These are phyloP conservation scores for Corvus moneduloides DNA, from an alignment of 2,113 vertebrate genomes.

Conservation along the genomic window DNA sequence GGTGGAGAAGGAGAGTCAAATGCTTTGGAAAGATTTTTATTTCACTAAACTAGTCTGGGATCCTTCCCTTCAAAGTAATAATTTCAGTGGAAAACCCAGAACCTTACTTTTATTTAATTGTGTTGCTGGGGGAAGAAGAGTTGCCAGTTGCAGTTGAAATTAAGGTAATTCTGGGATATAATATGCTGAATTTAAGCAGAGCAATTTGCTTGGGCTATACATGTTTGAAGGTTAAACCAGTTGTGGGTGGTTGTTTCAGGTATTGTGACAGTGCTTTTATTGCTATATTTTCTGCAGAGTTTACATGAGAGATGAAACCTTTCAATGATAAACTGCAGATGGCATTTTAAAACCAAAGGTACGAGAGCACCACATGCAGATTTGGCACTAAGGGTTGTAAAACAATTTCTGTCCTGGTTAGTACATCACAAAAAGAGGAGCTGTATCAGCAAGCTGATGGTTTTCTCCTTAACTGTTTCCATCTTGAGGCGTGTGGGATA, in stretches of 20 bases:
- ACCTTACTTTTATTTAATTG: neutral
- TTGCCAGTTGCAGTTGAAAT: neutral
- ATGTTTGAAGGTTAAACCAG: neutral
- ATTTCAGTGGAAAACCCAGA: neutral
- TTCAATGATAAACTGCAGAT: neutral
- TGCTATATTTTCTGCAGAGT: neutral
- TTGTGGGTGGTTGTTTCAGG: neutral
- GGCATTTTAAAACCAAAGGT: neutral
- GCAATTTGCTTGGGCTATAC: neutral
- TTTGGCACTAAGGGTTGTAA: neutral
- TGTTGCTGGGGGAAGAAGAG: neutral
- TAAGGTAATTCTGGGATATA: neutral
- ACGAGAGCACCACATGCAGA: fast-evolving
- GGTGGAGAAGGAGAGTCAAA: neutral
- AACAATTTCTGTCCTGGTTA: neutral
- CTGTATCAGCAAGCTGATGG: neutral
- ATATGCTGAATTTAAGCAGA: neutral
- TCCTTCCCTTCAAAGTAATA: neutral
- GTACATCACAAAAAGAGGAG: neutral
- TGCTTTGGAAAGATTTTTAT: neutral
- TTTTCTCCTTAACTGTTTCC: neutral
- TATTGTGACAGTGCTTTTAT: neutral
- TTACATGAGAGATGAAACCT: neutral
- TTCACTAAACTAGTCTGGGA: neutral
- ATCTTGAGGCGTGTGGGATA: neutral